Conservation (phyloP, 2,888 invertebrate species). For the Amphimallon solstitiale region DNA sequence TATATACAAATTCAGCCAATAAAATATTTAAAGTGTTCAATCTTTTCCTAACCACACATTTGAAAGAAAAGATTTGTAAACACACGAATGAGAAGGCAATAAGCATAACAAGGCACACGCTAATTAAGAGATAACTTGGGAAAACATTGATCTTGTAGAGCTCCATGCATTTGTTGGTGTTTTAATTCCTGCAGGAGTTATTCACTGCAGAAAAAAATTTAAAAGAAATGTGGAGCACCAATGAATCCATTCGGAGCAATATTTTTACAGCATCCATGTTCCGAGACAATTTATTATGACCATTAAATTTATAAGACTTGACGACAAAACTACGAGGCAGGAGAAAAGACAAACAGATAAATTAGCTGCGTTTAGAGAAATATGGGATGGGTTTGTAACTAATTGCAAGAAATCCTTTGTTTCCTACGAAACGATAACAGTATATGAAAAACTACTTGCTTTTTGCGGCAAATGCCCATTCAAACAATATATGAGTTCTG, state of each 20-base stretch:
- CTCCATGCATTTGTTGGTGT: slow-evolving; percentile 8
- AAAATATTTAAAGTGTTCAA: slow-evolving; percentile 12
- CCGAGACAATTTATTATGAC: slow-evolving; percentile 19
- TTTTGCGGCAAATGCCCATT: background rate
- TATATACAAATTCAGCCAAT: slow-evolving; percentile 1
- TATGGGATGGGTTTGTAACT: slow-evolving; percentile 10
- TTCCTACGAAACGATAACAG: background rate
- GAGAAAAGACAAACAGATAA: slow-evolving; percentile 17
- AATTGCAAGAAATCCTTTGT: too few species aligned
- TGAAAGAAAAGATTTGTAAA: slow-evolving; percentile 25
- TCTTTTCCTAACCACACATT: slow-evolving; percentile 20
- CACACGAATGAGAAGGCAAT: slow-evolving; percentile 18
- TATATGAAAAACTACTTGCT: too few species aligned
- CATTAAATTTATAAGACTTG: slow-evolving; percentile 21
- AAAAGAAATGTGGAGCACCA: slow-evolving; percentile 27
- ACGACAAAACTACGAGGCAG: slow-evolving; percentile 17
- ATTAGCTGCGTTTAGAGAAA: slow-evolving; percentile 5
- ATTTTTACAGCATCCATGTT: slow-evolving; percentile 30
- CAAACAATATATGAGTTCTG: slow-evolving; percentile 34
- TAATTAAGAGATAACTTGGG: background rate
- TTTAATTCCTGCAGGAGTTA: slow-evolving; percentile 5
- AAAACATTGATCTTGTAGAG: background rate
- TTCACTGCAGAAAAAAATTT: slow-evolving; percentile 18
- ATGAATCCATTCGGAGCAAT: slow-evolving; percentile 14
- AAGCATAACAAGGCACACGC: background rate